Evolutionary conservation across 2,797 vertebrate genomes (phyloP), one percentile per base, ranked within the genome.

Genomic region (Malacoraja senta): DNA sequence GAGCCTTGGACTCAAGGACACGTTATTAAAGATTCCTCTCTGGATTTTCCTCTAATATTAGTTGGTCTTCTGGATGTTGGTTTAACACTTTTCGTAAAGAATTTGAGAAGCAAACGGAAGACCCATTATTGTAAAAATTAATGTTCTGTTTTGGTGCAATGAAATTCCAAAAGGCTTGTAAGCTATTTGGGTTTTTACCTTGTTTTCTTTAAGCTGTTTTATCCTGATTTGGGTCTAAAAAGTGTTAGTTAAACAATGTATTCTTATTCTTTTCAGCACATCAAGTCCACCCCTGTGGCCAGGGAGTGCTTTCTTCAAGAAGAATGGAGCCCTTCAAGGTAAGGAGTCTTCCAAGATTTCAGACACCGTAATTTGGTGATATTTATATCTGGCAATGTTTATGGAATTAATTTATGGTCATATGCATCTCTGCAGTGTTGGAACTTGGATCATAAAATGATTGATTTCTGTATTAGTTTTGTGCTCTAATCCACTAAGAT

Each of bases 251-350:
- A 93, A 77, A 77, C 72, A 53, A 63, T 93, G 53, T 93, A 94
- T 94, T 94, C 95, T 94, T 93, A 44, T 53, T 53, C 93, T 93
- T 76, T 96, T 93, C 95, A 97, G 96, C 96, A 96, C 97, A 97
- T 97, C 96, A 96, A 98, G 98, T 97, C 97, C 98, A 95, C 97
- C 98, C 93, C 96, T 99, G 95, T 99, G 98, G 98, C 97, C 98
- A 68, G 98, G 98, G 97, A 98, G 97, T 96, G 97, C 98, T 96
- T 98, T 99, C 95, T 98, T 99, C 97, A 98, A 98, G 97, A 99
- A 98, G 96, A 99, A 98, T 29, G 97, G 97, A 96, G 97, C 98
- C 94, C 97, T 99, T 68, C 98, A 98, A 98, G 98, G 98, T 98
- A 98, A 93, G 97, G 72, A 71, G n/a, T 72, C 74, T 6, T 76